Evolutionary conservation across 2,113 vertebrate genomes (phyloP).

Genomic region (Dipodomys spectabilis): DNA sequence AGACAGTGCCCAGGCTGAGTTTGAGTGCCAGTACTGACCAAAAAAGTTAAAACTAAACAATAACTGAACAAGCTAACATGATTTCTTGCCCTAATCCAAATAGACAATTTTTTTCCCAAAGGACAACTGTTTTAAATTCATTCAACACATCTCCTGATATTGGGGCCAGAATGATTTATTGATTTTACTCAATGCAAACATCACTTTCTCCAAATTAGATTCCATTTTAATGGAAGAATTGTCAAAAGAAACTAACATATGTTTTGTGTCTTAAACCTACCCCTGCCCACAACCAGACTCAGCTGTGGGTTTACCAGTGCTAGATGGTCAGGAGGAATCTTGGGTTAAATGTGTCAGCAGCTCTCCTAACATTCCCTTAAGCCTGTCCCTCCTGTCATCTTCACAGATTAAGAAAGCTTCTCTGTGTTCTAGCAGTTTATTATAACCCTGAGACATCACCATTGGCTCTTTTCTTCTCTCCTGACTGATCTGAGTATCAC

Average conservation of each 20-base stretch:
- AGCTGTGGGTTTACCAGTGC: not conserved
- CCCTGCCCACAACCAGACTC: not conserved
- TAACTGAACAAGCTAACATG: not conserved
- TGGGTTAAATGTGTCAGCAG: not conserved
- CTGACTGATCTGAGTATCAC: too few species aligned
- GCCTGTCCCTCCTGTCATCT: not conserved
- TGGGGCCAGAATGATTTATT: conserved; percentile 37
- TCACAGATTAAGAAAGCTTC: not conserved
- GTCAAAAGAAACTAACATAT: not conserved
- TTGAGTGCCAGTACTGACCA: too few species aligned
- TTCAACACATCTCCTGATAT: conserved; percentile 28
- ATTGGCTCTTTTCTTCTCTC: too few species aligned
- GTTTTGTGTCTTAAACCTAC: not conserved
- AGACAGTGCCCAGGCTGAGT: too few species aligned
- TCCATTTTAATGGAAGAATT: conserved; percentile 32
- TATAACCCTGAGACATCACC: too few species aligned
- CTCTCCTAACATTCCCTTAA: not conserved
- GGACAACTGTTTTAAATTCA: conserved; percentile 33
- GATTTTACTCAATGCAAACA: conserved; percentile 22
- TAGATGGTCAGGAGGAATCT: not conserved
- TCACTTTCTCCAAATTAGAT: conserved; percentile 9
- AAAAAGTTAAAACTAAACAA: too few species aligned
- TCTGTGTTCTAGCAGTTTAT: not conserved
- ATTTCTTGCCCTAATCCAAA: not conserved
- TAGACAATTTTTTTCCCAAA: not conserved